Conservation (phyloP, 2,888 invertebrate species). For the Oegoconia quadripuncta region DNA sequence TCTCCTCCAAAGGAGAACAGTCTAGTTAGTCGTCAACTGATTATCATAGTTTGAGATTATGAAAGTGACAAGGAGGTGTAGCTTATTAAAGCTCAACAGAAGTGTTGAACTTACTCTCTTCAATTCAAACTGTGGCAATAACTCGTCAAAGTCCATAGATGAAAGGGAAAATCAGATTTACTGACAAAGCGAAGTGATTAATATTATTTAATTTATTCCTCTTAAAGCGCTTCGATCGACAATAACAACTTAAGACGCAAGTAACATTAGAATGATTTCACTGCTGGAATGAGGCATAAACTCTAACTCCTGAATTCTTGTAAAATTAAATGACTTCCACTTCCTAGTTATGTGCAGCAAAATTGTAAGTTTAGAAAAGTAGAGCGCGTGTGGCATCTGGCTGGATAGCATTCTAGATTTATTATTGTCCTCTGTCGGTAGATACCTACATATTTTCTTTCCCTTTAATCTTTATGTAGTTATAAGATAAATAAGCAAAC, state of each 20-base stretch:
- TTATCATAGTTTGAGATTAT: slow-evolving; percentile 66
- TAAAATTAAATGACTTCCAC: no score
- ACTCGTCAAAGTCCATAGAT: slow-evolving; percentile 16
- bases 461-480: no score
- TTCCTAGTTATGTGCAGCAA: no score
- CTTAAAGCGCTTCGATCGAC: no score
- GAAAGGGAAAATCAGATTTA: slow-evolving; percentile 27
- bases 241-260: no score
- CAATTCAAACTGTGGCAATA: slow-evolving; percentile 25
- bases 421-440: no score
- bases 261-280: background rate
- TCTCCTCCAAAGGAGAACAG: slow-evolving; percentile 67
- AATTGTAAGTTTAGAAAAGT: no score
- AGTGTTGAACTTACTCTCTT: slow-evolving; percentile 21
- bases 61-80: slow-evolving; percentile 46
- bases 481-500: no score
- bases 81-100: slow-evolving; percentile 17
- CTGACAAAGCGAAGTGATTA: slow-evolving; percentile 15
- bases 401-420: no score
- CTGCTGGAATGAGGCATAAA: background rate
- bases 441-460: no score
- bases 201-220: slow-evolving; percentile 16
- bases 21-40: slow-evolving; percentile 62
- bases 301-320: no score
- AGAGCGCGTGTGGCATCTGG: no score